Evolutionary conservation across 1,140 invertebrate genomes (phyloP).

Genomic region (Copidosoma floridanum): DNA sequence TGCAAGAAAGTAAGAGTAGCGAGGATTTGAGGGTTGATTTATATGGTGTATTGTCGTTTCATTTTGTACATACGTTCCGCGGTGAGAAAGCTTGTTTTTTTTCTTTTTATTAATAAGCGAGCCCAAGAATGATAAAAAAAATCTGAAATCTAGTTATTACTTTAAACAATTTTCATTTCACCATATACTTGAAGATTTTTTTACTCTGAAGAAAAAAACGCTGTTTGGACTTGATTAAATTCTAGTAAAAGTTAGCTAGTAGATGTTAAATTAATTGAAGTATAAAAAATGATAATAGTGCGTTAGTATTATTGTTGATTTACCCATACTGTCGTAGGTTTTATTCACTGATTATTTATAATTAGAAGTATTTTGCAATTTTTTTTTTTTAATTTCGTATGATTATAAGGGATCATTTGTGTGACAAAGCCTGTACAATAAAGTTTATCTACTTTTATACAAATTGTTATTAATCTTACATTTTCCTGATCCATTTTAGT

Average conservation of each 20-base stretch:
- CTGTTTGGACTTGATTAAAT: constrained; percentile 9
- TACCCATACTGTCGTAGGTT: constrained; percentile 9
- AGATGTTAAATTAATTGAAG: not conserved
- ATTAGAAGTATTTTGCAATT: constrained; percentile 15
- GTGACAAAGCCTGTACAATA: constrained; percentile 29
- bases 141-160: too few relatives aligned
- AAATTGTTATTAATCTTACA: too few relatives aligned
- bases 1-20: not conserved
- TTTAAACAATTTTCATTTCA: too few relatives aligned
- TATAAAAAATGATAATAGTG: constrained; percentile 18
- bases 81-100: too few relatives aligned
- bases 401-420: too few relatives aligned
- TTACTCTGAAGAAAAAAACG: too few relatives aligned
- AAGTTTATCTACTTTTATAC: constrained; percentile 22
- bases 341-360: constrained; percentile 22
- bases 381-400: constrained; percentile 23
- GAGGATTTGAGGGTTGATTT: not conserved
- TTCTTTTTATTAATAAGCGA: too few relatives aligned
- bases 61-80: constrained; percentile 19
- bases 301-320: constrained; percentile 18
- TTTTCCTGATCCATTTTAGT: too few relatives aligned
- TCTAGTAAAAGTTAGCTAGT: constrained; percentile 7
- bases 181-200: not conserved
- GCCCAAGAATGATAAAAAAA: too few relatives aligned
- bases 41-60: constrained; percentile 6